Evolutionary conservation across 1,140 invertebrate species (phyloP).

Genomic region (Saccostrea cuccullata): DNA sequence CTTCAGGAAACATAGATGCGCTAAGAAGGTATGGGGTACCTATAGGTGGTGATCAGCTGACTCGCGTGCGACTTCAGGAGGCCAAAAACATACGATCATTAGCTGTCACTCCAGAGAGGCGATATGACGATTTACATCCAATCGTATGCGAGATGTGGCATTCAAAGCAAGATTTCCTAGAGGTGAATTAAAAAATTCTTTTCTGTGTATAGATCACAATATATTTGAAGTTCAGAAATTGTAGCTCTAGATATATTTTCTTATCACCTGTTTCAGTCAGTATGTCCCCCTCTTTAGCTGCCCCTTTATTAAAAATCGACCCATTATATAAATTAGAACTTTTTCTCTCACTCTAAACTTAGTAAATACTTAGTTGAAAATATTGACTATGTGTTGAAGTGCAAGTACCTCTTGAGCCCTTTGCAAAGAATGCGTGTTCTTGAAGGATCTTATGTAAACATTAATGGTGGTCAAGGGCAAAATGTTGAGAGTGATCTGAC

Average conservation of each 20-base stretch:
- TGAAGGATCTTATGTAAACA: conserved; percentile 43
- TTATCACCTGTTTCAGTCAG: too few species aligned
- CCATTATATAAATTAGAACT: background rate
- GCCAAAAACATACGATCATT: conserved; percentile 16
- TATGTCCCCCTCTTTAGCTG: too few species aligned
- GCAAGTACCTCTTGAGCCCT: conserved; percentile 37
- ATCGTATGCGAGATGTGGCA: conserved; percentile 44
- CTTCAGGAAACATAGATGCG: background rate
- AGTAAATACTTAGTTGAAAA: conserved; percentile 15
- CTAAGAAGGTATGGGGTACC: background rate
- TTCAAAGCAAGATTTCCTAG: conserved; percentile 40
- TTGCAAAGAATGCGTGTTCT: background rate
- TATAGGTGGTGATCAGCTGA: conserved; percentile 40
- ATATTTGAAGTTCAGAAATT: too few species aligned
- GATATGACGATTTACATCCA: conserved; percentile 37
- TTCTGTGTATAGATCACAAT: background rate
- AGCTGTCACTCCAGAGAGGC: background rate
- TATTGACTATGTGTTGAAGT: conserved; percentile 39
- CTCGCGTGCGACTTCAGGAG: conserved; percentile 18
- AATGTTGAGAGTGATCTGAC: conserved; percentile 49
- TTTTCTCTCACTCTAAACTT: conserved; percentile 24
- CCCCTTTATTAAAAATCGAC: too few species aligned
- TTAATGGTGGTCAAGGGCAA: conserved; percentile 28
- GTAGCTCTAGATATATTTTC: too few species aligned
- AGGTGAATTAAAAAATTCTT: background rate